Conservation (phyloP, 2,113 vertebrate genomes). For the Dromaius novaehollandiae region DNA sequence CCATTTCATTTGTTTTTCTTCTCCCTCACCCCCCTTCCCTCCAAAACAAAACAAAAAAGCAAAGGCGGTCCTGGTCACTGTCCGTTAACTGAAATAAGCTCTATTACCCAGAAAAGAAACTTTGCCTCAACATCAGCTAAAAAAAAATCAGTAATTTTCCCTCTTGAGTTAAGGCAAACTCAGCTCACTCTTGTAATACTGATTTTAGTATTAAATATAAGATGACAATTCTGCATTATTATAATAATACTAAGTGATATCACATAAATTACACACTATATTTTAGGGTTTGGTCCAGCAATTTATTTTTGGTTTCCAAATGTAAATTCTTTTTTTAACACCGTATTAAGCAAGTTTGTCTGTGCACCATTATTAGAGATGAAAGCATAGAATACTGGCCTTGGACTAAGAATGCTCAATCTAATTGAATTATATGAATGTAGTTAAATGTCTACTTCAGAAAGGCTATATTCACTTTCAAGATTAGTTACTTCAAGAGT, state of each 20-base stretch:
- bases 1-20: neutral
- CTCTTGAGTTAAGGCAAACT: neutral
- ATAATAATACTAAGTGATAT: neutral
- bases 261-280: neutral
- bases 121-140: neutral
- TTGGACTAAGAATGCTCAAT: conserved; percentile 73
- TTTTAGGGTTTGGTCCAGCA: neutral
- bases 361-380: conserved; percentile 79
- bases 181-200: neutral
- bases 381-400: conserved; percentile 72
- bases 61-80: neutral
- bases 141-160: neutral
- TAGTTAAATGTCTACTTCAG: conserved; percentile 82
- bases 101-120: neutral
- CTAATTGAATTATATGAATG: conserved; percentile 85
- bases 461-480: conserved; percentile 80
- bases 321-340: conserved; percentile 53
- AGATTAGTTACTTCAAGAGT: conserved; percentile 77
- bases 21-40: neutral
- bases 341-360: conserved; percentile 55
- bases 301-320: conserved; percentile 28
- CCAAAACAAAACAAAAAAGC: neutral
- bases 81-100: neutral
- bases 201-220: neutral
- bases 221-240: neutral